Percentiles rank a stretch among this genome's conserved stretches.
These are phyloP conservation scores for Fabriciana adippe DNA, from an alignment of 2,888 invertebrate species.

Conservation along the genomic window DNA sequence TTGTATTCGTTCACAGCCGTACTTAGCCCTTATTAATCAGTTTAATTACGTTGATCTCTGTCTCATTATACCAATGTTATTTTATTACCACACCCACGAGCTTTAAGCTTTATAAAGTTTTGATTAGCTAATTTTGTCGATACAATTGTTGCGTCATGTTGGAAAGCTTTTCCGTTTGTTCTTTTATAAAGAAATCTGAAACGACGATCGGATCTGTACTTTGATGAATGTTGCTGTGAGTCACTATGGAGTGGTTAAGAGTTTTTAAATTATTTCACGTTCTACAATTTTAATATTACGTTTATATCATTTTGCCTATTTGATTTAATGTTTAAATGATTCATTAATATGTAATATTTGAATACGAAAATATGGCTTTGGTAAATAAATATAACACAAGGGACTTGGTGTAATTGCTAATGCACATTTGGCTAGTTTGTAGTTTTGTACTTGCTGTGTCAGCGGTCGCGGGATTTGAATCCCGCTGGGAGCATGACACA, in stretches of 20 bases:
- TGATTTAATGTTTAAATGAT: too few relatives aligned
- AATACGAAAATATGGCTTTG: too few relatives aligned
- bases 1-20: constrained; percentile 7
- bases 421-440: too few relatives aligned
- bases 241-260: neutral
- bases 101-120: constrained; percentile 27
- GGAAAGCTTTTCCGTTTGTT: constrained; percentile 12
- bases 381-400: too few relatives aligned
- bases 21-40: constrained; percentile 51
- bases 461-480: too few relatives aligned
- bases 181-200: constrained; percentile 10
- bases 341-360: too few relatives aligned
- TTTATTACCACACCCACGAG: constrained; percentile 50
- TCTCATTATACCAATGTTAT: constrained; percentile 46
- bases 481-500: too few relatives aligned
- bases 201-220: constrained; percentile 1
- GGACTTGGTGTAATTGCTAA: too few relatives aligned
- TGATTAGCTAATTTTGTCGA: constrained; percentile 31
- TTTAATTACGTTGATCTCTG: constrained; percentile 60
- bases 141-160: constrained; percentile 21
- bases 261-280: neutral
- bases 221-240: neutral
- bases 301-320: too few relatives aligned
- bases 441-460: too few relatives aligned
- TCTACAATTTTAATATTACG: neutral